Percentiles rank a stretch among this genome's conserved stretches.
These are phyloP conservation scores for Sebastes matsubarae DNA, from an alignment of 2,797 vertebrate species.

Conservation along the genomic window DNA sequence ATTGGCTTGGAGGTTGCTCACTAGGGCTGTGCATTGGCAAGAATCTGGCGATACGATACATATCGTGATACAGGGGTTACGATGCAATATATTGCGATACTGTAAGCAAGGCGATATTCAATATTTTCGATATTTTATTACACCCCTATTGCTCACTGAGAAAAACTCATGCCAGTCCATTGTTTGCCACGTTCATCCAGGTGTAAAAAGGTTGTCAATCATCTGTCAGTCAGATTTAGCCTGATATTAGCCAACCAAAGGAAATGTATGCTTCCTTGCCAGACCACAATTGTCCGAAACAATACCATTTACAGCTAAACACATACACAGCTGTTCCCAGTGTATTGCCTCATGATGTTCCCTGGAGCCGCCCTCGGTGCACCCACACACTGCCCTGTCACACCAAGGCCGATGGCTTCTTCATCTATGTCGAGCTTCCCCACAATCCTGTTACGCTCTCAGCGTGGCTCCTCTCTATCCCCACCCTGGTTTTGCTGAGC, in stretches of 20 bases:
- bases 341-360: background rate
- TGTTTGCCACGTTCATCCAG: background rate
- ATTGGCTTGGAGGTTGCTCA: too few relatives aligned
- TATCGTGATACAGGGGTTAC: too few relatives aligned
- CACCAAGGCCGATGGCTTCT: slow-evolving; percentile 35
- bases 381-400: slow-evolving; percentile 13
- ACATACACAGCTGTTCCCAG: background rate
- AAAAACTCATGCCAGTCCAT: too few relatives aligned
- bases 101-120: too few relatives aligned
- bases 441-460: slow-evolving; percentile 27
- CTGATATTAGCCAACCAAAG: background rate
- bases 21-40: too few relatives aligned
- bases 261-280: background rate
- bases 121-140: too few relatives aligned
- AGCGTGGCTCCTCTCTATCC: slow-evolving; percentile 19
- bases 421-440: slow-evolving; percentile 21
- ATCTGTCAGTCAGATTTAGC: background rate
- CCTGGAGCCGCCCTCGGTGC: background rate
- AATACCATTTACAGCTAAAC: background rate
- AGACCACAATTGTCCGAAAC: background rate
- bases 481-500: slow-evolving; percentile 36
- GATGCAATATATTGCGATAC: too few relatives aligned
- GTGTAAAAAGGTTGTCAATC: slow-evolving; percentile 16
- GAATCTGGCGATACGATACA: too few relatives aligned
- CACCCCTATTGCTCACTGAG: too few relatives aligned